Conservation (phyloP, 2,113 vertebrate species). For the Alosa alosa region DNA sequence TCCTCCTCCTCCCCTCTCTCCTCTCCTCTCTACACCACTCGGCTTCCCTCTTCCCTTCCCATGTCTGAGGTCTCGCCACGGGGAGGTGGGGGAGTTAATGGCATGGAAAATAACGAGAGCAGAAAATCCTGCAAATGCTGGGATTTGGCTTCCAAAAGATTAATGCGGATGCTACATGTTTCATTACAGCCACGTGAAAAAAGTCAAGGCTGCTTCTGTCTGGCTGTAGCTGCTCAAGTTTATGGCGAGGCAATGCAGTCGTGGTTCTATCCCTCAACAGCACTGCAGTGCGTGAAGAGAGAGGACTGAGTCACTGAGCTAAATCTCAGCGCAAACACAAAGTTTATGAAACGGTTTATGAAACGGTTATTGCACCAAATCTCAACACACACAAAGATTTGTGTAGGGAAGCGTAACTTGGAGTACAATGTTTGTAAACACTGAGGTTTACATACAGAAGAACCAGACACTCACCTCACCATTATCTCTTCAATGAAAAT, state of each 20-base stretch:
- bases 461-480: not conserved
- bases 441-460: too few relatives aligned
- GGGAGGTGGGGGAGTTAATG: not conserved
- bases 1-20: not conserved
- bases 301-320: not conserved
- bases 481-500: not conserved
- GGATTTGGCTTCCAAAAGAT: not conserved
- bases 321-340: not conserved
- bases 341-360: not conserved
- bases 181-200: not conserved
- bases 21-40: not conserved
- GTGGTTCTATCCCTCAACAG: not conserved
- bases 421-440: too few relatives aligned
- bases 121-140: constrained; percentile 13
- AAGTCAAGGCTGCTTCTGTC: not conserved
- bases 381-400: not conserved
- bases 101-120: not conserved
- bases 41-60: not conserved
- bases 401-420: not conserved
- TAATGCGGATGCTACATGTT: not conserved
- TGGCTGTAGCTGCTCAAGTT: not conserved
- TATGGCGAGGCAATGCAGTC: not conserved
- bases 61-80: not conserved
- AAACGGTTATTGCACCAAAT: not conserved
- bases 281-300: not conserved